phyloP scores from a whole-genome alignment of 2,797 vertebrate genomes.

The Tauraco hartlaubi region DNA sequence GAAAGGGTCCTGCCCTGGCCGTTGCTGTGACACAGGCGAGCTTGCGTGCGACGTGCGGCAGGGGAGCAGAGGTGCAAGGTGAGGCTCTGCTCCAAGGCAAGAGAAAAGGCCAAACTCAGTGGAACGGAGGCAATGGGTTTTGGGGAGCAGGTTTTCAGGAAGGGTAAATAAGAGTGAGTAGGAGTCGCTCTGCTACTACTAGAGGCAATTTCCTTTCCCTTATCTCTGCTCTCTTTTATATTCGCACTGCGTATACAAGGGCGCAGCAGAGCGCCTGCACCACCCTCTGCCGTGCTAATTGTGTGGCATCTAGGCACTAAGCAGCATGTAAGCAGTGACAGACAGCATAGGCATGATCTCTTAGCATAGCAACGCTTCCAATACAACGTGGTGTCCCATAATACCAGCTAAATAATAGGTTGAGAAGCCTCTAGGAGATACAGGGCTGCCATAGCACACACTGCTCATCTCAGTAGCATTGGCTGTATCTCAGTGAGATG shows the following conservation, averaged over 20 bases:
- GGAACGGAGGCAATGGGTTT: background rate
- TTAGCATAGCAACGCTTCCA: background rate
- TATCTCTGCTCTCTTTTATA: background rate
- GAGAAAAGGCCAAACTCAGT: background rate
- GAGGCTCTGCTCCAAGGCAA: background rate
- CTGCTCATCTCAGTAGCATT: background rate
- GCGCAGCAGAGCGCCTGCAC: background rate
- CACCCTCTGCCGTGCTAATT: background rate
- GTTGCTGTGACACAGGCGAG: background rate
- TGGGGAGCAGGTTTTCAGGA: background rate
- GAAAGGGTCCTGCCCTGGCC: background rate
- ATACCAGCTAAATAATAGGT: background rate
- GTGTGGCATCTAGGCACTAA: background rate
- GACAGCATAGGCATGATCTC: background rate
- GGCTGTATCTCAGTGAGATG: background rate
- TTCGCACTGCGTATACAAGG: background rate
- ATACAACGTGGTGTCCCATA: background rate
- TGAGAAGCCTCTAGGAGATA: background rate
- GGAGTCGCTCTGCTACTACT: background rate
- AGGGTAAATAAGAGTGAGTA: background rate
- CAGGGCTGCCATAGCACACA: background rate
- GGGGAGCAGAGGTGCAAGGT: background rate
- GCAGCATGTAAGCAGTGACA: background rate
- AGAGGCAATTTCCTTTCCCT: background rate
- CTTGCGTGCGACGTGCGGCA: accelerated